These are phyloP conservation scores for Hypselothyrea guttata DNA, from an alignment of 2,888 invertebrate species.

Conservation along the genomic window DNA sequence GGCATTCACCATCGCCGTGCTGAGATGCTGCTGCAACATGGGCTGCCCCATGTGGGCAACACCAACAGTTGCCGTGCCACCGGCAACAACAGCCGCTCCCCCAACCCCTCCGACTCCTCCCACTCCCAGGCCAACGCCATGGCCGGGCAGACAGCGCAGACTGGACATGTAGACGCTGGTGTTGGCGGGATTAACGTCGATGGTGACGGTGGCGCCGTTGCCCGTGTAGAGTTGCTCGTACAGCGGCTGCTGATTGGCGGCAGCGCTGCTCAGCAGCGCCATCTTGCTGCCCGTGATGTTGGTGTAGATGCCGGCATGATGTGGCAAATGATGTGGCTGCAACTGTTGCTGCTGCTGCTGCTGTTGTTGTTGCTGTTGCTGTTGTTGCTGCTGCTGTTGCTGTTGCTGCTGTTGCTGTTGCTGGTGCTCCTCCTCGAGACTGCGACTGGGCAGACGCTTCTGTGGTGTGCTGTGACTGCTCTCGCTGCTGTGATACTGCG, in stretches of 20 bases:
- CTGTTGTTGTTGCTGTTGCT: conserved; percentile 26
- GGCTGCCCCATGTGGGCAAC: conserved; percentile 20
- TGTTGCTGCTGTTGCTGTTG: conserved; percentile 66
- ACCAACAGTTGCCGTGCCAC: too few species aligned
- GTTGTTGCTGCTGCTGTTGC: conserved; percentile 41
- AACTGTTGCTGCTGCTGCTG: conserved; percentile 36
- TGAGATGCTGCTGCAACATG: conserved; percentile 47
- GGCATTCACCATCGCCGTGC: conserved; percentile 41
- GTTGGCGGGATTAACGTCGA: conserved; percentile 16
- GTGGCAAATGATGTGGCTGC: conserved; percentile 17
- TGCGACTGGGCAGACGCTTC: conserved; percentile 80
- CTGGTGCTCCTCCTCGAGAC: conserved; percentile 69
- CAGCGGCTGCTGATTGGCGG: conserved; percentile 46
- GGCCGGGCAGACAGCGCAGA: conserved; percentile 19
- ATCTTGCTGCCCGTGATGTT: conserved; percentile 67
- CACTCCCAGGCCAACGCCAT: conserved; percentile 6
- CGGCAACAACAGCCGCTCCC: too few species aligned
- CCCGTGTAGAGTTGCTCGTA: conserved; percentile 73
- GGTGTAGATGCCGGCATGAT: conserved; percentile 33
- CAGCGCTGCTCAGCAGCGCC: conserved; percentile 73
- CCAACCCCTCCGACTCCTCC: too few species aligned
- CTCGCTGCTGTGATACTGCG: conserved; percentile 65
- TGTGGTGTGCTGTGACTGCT: conserved; percentile 78
- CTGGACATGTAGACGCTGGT: conserved; percentile 32
- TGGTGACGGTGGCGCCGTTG: conserved; percentile 56